Base-by-base conservation (phyloP, 2,797 vertebrate genomes). In the Enteromius argenteus region DNA sequence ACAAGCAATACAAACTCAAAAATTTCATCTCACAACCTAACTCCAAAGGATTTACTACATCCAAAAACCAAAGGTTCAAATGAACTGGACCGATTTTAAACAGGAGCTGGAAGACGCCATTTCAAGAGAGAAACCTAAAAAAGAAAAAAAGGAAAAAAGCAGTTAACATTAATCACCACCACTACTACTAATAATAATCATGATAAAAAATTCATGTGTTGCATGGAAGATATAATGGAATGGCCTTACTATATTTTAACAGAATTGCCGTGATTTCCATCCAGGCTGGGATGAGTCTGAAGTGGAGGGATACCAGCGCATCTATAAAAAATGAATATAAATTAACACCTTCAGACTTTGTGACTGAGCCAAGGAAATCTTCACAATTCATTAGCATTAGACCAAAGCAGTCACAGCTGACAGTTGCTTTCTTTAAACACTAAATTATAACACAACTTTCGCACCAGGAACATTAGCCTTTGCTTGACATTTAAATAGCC, bases 251-350 rank as follows among this genome's bases (percentile, higher is more conserved):
- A 46, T 9, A 44, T 17, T 37, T 84, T 87, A 99, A 96, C 98
- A 99, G 95, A 99, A 98, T 92, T 99, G 98, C 90, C 97, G 96
- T 85, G 97, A 98, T 89, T 99, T 99, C 98, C 98, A 99, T 96
- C 97, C 98, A 94, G 98, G 97, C 92, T 99, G 98, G 88, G 97
- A 95, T 76, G 96, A 95, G 89, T 99, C 98, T 23, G 98, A 97
- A 84, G 97, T 96, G 87, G 95, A 94, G 66, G 97, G 98, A 91
- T 98, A 99, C 98, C 98, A 99, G 93, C 97, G 98, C 96, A 99
- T 99, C 98, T 99, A 99, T 98, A 39, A 30, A 0, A 0, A 19
- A 30, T 3, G 27, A 42, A 46, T 21, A 11, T 2, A 19, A 19
- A 15, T 15, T 1, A 27, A 71, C 62, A 69, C 7, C 15, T 19